Conservation (phyloP, 2,113 vertebrate species). For the Artemisiospiza belli region DNA sequence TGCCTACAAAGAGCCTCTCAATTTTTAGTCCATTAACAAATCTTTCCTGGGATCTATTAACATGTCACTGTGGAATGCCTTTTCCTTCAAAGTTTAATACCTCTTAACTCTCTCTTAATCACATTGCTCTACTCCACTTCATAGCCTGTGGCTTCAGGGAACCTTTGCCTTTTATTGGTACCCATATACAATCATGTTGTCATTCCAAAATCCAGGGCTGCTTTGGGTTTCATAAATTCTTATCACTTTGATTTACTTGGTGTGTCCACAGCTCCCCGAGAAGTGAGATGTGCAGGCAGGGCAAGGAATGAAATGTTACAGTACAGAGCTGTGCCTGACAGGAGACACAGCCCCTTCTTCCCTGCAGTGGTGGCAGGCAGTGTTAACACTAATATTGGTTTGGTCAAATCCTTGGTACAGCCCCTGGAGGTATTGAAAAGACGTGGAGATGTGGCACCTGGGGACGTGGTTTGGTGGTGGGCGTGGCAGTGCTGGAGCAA, state of each 20-base stretch:
- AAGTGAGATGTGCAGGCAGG: background rate
- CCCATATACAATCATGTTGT: constrained; percentile 48
- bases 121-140: constrained; percentile 34
- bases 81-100: constrained; percentile 43
- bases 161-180: constrained; percentile 62
- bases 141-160: constrained; percentile 48
- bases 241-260: constrained; percentile 41
- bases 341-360: background rate
- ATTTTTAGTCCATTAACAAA: constrained; percentile 52
- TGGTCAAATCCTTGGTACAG: background rate
- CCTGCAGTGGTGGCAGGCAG: background rate
- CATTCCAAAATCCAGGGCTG: constrained; percentile 37
- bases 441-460: fast-evolving
- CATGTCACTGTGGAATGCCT: constrained; percentile 21
- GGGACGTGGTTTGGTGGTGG: background rate
- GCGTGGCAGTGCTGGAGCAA: background rate
- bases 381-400: fast-evolving
- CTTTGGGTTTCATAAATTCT: constrained; percentile 60
- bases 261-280: background rate
- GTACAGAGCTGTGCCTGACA: background rate
- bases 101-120: constrained; percentile 59
- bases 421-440: background rate
- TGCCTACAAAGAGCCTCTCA: constrained; percentile 6
- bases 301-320: background rate
- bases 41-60: constrained; percentile 59